Conservation (phyloP, 2,888 invertebrate species). For the Cheilosia variabilis region DNA sequence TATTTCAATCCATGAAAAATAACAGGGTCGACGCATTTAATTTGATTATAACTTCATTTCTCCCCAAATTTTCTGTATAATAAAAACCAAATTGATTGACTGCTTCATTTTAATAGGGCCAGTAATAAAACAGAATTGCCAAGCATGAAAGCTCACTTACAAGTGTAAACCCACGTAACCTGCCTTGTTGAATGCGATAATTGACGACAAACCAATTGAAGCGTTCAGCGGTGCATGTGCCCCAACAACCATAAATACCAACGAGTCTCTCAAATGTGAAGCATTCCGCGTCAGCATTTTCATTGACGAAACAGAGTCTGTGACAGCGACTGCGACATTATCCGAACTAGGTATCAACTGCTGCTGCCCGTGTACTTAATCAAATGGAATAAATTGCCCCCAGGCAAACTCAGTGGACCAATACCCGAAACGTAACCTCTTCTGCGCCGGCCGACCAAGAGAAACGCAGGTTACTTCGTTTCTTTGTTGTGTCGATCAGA, state of each 20-base stretch:
- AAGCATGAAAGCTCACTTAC: conserved; percentile 2
- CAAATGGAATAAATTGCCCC: conserved; percentile 9
- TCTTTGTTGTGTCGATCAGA: conserved; percentile 58
- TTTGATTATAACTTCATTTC: not conserved
- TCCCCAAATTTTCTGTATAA: not conserved
- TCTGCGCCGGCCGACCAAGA: conserved; percentile 3
- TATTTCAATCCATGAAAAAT: no score
- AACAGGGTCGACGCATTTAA: not conserved
- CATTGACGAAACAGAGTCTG: conserved; percentile 26
- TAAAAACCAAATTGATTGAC: conserved; percentile 22
- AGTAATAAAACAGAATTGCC: conserved; percentile 2
- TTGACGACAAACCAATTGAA: conserved; percentile 14
- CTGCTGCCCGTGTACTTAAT: not conserved
- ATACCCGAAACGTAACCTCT: conserved; percentile 17
- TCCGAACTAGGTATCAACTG: not conserved
- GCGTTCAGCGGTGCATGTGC: conserved; percentile 16
- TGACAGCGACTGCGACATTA: not conserved
- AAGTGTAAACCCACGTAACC: conserved; percentile 10
- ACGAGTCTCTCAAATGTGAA: conserved; percentile 8
- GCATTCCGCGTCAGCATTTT: conserved; percentile 10
- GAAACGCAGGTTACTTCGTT: conserved; percentile 3
- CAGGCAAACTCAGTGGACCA: conserved; percentile 13
- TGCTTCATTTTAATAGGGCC: not conserved
- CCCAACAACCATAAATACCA: conserved; percentile 16
- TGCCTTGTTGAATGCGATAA: conserved; percentile 33